phyloP scores from a whole-genome alignment of 2,888 invertebrate genomes.

The Deladenus siricidicola region DNA sequence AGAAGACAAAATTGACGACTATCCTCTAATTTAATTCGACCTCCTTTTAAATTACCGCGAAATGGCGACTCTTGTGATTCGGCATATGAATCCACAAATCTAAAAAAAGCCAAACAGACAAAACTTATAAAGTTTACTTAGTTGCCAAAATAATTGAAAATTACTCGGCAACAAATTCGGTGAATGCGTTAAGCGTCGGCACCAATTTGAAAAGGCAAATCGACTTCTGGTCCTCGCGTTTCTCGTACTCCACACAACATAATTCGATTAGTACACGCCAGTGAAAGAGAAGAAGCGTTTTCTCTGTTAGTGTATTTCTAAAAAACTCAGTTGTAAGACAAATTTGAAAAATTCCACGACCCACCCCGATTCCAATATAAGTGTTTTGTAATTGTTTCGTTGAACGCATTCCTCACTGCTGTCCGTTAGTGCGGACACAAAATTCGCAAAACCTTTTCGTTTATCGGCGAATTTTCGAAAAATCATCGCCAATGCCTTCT shows the following conservation, averaged over 20 bases:
- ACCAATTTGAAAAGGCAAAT: constrained; percentile 9
- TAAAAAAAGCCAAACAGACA: no score
- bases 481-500: not conserved
- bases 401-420: not conserved
- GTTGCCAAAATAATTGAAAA: not conserved
- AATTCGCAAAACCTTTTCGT: not conserved
- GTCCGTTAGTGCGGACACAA: not conserved
- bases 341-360: not conserved
- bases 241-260: constrained; percentile 1
- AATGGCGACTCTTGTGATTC: not conserved
- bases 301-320: not conserved
- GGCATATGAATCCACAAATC: constrained; percentile 3
- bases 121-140: not conserved
- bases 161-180: constrained; percentile 5
- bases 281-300: constrained; percentile 5
- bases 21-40: not conserved
- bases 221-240: constrained; percentile 1
- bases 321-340: not conserved
- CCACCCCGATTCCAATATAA: not conserved
- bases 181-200: constrained; percentile 4
- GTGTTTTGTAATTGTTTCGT: not conserved
- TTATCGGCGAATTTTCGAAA: not conserved
- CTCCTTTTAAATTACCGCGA: not conserved
- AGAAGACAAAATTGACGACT: constrained; percentile 2
- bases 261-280: constrained; percentile 6